Evolutionary conservation across 1,140 invertebrate species (phyloP).

Genomic region (Sycophila sp.): DNA sequence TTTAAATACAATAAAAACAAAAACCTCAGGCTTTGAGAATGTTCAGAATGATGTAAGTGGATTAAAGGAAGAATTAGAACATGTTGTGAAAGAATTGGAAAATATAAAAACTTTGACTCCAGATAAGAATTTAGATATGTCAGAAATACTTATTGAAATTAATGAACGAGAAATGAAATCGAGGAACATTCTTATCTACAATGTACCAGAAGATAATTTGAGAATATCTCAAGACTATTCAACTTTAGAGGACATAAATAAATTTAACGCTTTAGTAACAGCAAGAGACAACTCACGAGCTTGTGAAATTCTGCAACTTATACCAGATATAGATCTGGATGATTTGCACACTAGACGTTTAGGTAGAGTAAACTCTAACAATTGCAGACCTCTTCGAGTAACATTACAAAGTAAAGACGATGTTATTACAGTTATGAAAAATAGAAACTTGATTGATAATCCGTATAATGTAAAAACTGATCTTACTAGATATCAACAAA

Average conservation of each 20-base stretch:
- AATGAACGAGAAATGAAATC: constrained; percentile 24
- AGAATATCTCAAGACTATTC: constrained; percentile 29
- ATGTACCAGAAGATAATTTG: constrained; percentile 31
- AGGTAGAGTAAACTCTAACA: background rate
- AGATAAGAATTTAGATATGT: background rate
- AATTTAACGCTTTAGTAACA: constrained; percentile 18
- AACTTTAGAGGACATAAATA: constrained; percentile 27
- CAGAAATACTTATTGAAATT: constrained; percentile 8
- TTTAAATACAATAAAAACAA: background rate
- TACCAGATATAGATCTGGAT: constrained; percentile 18
- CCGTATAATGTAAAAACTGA: constrained; percentile 27
- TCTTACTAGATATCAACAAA: constrained; percentile 23
- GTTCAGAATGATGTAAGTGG: constrained; percentile 18
- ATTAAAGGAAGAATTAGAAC: background rate
- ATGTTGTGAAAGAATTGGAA: background rate
- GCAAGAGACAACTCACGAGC: constrained; percentile 20
- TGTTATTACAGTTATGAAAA: constrained; percentile 21
- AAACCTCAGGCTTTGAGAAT: constrained; percentile 21
- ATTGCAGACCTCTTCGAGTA: constrained; percentile 14
- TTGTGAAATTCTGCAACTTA: constrained; percentile 13
- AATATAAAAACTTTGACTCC: background rate
- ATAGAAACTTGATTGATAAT: background rate
- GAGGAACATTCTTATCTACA: constrained; percentile 20
- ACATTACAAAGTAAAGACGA: constrained; percentile 12
- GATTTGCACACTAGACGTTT: constrained; percentile 19